Base-by-base conservation (phyloP, 2,797 vertebrate genomes). In the Oryzias sinensis region DNA sequence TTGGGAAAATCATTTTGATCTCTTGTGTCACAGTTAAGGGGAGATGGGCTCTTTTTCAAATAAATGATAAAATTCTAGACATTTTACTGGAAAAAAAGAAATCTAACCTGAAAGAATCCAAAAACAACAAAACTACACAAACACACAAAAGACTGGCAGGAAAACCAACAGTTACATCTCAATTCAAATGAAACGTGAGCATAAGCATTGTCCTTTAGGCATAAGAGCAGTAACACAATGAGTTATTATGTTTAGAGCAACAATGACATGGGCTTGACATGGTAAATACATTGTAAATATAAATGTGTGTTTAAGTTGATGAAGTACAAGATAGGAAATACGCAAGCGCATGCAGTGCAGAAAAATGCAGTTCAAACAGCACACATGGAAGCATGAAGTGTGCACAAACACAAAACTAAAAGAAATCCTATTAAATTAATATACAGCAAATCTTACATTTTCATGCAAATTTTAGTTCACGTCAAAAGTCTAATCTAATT, bases 391-490 rank as follows among this genome's bases (percentile, higher is more conserved):
- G 65, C 64, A 69, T 69, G 47, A 53, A 25, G 1, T 51, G 55
- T 6, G 37, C 56, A 71, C 52, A 68, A 42, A 62, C 41, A 61
- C 5, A 62, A 49, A 18, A 58, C 22, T 47, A 58, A 14, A 56
- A 68, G 9, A 63, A 45, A 16, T 44, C 49, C 65, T 77, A 79
- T 82, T 76, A 82, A 66, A 68, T 70, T 47, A 76, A 73, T 53
- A 18, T 59, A 14, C 49, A 46, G 64, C 27, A 27, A 27, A 27
- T 27, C 1, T 63, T 42, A 61, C 41, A 77, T 74, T 63, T 65
- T 24, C 22, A 24, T 27, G 48, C 58, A 55, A 72, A 75, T 74
- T 60, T 72, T 61, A 40, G 2, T 69, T 59, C 53, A 70, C 53
- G 64, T 52, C 40, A 80, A 80, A 70, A 24, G 16, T 53, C 43